Evolutionary conservation across 92 coral and sea anemone genomes (phyloP).

Genomic region (Epizoanthus stellaris): DNA sequence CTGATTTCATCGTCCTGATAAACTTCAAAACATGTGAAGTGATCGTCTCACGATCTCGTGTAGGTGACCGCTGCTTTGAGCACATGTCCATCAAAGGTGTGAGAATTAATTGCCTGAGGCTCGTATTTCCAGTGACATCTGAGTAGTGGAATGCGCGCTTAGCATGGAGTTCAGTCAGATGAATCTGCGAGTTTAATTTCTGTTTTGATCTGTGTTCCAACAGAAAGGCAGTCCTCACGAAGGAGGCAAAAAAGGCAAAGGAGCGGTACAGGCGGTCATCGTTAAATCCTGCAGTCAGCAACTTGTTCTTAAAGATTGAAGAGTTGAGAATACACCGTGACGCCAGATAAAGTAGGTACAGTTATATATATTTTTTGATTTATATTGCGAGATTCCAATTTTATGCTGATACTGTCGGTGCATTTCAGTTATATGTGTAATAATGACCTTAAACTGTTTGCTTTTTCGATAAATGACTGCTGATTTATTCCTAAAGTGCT

Average conservation of each 20-base stretch:
- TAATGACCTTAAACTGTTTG: neutral
- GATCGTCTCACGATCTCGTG: neutral
- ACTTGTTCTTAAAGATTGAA: neutral
- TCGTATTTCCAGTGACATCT: conserved; percentile 15
- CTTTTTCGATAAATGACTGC: neutral
- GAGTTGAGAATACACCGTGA: neutral
- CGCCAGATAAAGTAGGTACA: neutral
- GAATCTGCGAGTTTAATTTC: conserved; percentile 2
- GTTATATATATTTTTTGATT: neutral
- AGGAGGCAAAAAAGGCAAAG: neutral
- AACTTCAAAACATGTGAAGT: neutral
- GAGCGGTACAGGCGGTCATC: neutral
- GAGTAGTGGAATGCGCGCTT: neutral
- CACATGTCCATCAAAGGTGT: neutral
- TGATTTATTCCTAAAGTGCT: neutral
- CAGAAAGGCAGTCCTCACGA: neutral
- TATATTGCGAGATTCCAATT: neutral
- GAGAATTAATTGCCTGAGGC: conserved; percentile 12
- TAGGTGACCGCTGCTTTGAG: neutral
- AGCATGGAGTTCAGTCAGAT: neutral
- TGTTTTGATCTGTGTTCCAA: neutral
- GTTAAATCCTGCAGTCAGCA: too few relatives aligned
- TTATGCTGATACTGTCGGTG: neutral
- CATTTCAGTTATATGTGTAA: neutral
- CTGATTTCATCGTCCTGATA: neutral